phyloP scores from a whole-genome alignment of 2,888 invertebrate genomes.

The Axea sp. region DNA sequence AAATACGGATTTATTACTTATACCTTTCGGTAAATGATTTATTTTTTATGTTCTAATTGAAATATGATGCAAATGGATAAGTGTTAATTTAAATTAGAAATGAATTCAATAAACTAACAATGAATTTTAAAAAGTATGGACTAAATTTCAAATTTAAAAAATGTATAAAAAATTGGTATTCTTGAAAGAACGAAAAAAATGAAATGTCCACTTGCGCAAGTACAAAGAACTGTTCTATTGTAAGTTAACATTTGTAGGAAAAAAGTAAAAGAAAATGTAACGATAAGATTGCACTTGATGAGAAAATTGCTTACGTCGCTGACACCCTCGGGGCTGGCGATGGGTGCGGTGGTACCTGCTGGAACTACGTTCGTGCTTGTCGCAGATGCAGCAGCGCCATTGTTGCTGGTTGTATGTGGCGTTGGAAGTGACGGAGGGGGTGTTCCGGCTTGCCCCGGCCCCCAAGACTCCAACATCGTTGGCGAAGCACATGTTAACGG shows the following conservation, averaged over 20 bases:
- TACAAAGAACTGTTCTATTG: constrained; percentile 7
- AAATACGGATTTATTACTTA: no score
- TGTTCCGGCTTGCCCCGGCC: constrained; percentile 72
- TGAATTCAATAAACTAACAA: no score
- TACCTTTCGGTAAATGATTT: no score
- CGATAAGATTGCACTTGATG: constrained; percentile 31
- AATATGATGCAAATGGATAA: no score
- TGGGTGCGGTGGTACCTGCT: constrained; percentile 76
- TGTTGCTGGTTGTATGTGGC: constrained; percentile 68
- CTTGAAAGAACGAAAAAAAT: no score
- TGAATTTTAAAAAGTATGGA: no score
- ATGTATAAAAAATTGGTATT: no score
- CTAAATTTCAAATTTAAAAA: no score
- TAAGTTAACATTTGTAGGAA: constrained; percentile 2
- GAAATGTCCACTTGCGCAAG: no score
- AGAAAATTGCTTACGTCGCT: constrained; percentile 74
- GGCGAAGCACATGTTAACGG: constrained; percentile 81
- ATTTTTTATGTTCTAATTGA: no score
- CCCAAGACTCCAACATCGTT: constrained; percentile 81
- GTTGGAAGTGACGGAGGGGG: constrained; percentile 71
- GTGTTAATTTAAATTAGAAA: no score
- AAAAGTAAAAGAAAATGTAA: constrained; percentile 16
- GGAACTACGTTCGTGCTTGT: constrained; percentile 67
- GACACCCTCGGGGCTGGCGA: constrained; percentile 80
- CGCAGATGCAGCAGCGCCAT: constrained; percentile 69